A percentile compares a stretch with the other conserved stretches of the same genome.
Evolutionary conservation across 2,113 vertebrate species (phyloP).

Genomic region (Grantiella picta): DNA sequence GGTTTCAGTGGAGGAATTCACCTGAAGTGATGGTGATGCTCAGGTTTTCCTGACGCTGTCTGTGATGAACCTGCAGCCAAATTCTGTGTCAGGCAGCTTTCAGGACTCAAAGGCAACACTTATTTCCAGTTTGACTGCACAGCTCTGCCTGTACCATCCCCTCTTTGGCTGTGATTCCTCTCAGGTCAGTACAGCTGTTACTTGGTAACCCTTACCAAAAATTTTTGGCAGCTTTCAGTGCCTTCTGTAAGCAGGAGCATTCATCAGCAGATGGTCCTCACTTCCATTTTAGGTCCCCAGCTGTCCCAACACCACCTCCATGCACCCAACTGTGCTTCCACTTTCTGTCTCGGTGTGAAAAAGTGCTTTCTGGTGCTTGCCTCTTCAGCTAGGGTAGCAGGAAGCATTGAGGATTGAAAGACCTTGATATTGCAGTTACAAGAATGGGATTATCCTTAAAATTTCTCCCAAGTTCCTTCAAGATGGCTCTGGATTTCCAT

Average conservation of each 20-base stretch:
- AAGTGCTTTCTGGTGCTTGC: background rate
- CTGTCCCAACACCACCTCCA: fast-evolving
- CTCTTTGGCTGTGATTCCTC: background rate
- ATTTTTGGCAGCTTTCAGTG: background rate
- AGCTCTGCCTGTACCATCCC: background rate
- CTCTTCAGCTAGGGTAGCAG: background rate
- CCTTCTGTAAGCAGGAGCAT: background rate
- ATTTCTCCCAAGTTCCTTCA: background rate
- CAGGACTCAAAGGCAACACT: background rate
- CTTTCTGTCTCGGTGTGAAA: background rate
- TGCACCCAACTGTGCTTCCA: background rate
- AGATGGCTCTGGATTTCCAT: background rate
- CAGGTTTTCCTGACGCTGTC: background rate
- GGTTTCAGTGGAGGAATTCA: background rate
- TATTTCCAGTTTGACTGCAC: background rate
- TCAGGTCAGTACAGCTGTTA: background rate
- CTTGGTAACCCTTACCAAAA: background rate
- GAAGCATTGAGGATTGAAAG: background rate
- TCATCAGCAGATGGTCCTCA: background rate
- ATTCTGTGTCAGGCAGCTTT: background rate
- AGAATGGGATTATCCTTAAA: background rate
- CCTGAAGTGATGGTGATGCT: background rate
- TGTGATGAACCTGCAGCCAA: background rate
- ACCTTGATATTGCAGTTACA: background rate
- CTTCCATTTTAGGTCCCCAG: background rate